A percentile compares a stretch with the other conserved stretches of the same genome.
Conservation (phyloP, 2,888 invertebrate genomes). For the Stictocephala bisonia region DNA sequence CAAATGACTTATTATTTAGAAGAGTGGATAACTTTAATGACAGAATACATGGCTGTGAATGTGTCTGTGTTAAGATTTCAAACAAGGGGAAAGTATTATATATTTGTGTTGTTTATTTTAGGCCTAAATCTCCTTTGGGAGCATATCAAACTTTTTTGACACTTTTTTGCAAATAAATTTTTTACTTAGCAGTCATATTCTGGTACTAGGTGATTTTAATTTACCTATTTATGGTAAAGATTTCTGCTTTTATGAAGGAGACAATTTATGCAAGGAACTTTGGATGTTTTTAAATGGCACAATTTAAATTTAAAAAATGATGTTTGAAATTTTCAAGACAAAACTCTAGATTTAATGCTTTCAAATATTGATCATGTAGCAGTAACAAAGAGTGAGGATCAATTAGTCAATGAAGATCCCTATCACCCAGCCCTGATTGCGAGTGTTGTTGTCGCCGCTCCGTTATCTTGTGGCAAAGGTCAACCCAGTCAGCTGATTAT, state of each 20-base stretch:
- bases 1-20: not conserved
- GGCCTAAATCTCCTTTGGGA: not conserved
- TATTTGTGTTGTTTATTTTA: slow-evolving; percentile 27
- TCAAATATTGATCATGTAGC: not conserved
- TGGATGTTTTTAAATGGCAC: not conserved
- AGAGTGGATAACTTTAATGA: not conserved
- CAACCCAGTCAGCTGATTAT: not conserved
- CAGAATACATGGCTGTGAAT: slow-evolving; percentile 8
- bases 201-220: not conserved
- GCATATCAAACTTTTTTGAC: slow-evolving; percentile 1
- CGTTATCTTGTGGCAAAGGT: not conserved
- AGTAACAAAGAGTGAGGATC: not conserved
- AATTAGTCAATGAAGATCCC: not conserved
- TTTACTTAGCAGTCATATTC: not conserved
- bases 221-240: too few relatives aligned
- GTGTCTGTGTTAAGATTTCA: slow-evolving; percentile 7
- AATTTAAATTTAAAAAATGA: not conserved
- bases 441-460: not conserved
- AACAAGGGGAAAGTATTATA: not conserved
- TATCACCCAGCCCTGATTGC: not conserved
- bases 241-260: too few relatives aligned
- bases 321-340: not conserved
- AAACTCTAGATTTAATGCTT: not conserved
- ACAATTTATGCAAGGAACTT: too few relatives aligned
- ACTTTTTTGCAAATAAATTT: not conserved